Percentiles rank a stretch among this genome's conserved stretches.
Conservation (phyloP, 2,113 vertebrate genomes). For the Girardinichthys multiradiatus region DNA sequence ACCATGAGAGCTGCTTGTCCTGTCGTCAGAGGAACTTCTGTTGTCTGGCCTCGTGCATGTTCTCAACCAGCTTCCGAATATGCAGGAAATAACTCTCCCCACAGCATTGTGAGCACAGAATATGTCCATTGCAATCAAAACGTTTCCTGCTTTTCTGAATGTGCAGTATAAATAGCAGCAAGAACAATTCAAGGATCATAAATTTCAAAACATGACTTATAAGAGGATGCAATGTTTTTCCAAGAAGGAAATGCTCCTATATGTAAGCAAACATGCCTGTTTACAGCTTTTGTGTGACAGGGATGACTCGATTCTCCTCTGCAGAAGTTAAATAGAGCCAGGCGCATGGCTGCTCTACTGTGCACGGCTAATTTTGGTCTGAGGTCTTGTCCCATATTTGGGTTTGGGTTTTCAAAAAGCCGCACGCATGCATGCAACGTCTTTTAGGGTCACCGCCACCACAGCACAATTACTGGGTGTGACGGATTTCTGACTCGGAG, state of each 20-base stretch:
- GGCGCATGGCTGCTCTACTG: constrained; percentile 42
- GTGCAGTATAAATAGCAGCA: constrained; percentile 66
- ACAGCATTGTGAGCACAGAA: constrained; percentile 61
- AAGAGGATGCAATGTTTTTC: constrained; percentile 39
- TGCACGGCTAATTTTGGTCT: constrained; percentile 71
- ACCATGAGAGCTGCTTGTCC: constrained; percentile 23
- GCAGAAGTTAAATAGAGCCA: constrained; percentile 36
- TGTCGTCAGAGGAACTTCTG: constrained; percentile 39
- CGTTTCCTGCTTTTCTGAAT: constrained; percentile 74
- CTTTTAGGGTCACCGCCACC: constrained; percentile 62
- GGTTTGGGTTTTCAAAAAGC: constrained; percentile 70
- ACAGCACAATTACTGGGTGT: constrained; percentile 72
- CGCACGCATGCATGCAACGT: constrained; percentile 59
- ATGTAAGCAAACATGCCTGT: constrained; percentile 54
- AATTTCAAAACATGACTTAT: constrained; percentile 47
- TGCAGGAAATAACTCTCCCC: constrained; percentile 68
- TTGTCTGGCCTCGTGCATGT: constrained; percentile 22
- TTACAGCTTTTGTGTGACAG: constrained; percentile 30
- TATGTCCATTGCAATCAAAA: constrained; percentile 70
- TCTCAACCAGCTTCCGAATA: constrained; percentile 42
- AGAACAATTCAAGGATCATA: constrained; percentile 73
- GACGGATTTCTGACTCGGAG: constrained; percentile 52
- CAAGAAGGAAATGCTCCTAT: constrained; percentile 51
- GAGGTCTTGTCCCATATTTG: constrained; percentile 69
- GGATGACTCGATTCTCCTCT: not conserved